Base-by-base conservation (phyloP, 2,888 invertebrate species). In the Limnephilus rhombicus region DNA sequence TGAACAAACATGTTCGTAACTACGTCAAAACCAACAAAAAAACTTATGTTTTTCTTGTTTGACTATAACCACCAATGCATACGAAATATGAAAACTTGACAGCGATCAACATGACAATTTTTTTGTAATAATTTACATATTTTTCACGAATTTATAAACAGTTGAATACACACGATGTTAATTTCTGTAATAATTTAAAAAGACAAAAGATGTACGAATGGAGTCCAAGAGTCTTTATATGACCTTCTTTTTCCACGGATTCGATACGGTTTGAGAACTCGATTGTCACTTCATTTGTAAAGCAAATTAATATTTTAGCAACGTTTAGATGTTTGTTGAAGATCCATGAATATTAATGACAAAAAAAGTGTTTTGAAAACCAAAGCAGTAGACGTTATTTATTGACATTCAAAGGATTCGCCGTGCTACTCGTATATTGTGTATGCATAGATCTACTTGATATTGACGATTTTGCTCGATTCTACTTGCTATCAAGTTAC, bases 111-210 rank as follows among this genome's bases (percentile, higher is more conserved):
- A 37, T 3, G 68, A 68, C n/a, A 68, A n/a, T 68, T 68, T 68
- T 68, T 68, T 68, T 49, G 49, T 13, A 15, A 15, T 83, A 34
- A 83, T 83, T 83, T 37, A 15, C 83, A 83, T 83, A 34, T 83
- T 83, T 83, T 83, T 83, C 83, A 83, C 83, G 83, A 83, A 83
- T 83, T 83, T 37, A 83, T 11, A 83, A 37, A 83, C 83, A 83
- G 37, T 41, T 83, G 83, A 83, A 83, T 37, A 83, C 34, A 83
- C 37, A 83, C 24, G 24, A 24, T 68, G 68, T 68, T 68, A 24
- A 68, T 24, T 68, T 68, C 24, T 68, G 24, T 24, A n/a, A 24
- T n/a, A 68, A 24, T 68, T 68, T 68, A 24, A 24, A 68, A 24
- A 68, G 24, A 83, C 34, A 83, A 83, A 83, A 37, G 83, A 83